phyloP scores from a whole-genome alignment of 1,140 invertebrate genomes.

The Linepithema humile region DNA sequence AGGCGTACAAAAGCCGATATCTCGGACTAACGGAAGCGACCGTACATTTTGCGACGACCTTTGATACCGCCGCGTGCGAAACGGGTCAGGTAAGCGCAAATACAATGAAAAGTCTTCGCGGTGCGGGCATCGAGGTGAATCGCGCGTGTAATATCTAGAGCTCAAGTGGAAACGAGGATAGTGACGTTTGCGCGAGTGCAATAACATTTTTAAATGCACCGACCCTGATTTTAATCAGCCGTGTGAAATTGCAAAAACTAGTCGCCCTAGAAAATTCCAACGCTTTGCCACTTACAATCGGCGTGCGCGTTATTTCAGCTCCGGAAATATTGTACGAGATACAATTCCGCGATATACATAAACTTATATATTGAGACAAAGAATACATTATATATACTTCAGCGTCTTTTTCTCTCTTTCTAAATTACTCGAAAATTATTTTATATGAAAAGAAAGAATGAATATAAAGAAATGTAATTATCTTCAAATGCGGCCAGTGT shows the following conservation, averaged over 20 bases:
- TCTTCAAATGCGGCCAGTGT: background rate
- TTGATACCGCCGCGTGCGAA: slow-evolving; percentile 64
- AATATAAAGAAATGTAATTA: background rate
- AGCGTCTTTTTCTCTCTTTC: background rate
- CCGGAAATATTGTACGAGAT: background rate
- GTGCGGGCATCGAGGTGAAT: slow-evolving; percentile 44
- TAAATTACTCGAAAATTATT: background rate
- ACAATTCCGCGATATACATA: background rate
- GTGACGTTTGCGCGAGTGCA: slow-evolving; percentile 20
- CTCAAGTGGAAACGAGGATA: slow-evolving; percentile 61
- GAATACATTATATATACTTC: too few relatives aligned
- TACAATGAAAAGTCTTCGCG: slow-evolving; percentile 59
- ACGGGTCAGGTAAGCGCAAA: slow-evolving; percentile 53
- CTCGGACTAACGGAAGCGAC: slow-evolving; percentile 64
- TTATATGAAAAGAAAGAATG: background rate
- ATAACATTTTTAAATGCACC: slow-evolving; percentile 54
- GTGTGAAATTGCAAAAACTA: slow-evolving; percentile 24
- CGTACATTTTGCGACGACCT: slow-evolving; percentile 48
- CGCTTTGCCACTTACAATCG: background rate
- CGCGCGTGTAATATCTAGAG: slow-evolving; percentile 49
- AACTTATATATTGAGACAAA: background rate
- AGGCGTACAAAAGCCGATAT: background rate
- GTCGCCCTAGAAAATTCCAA: background rate
- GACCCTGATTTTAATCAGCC: slow-evolving; percentile 58
- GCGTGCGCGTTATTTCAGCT: background rate